Percentiles rank a stretch among this genome's conserved stretches.
phyloP scores from a whole-genome alignment of 2,888 invertebrate genomes.

The Kuschelorhynchus macadamiae region DNA sequence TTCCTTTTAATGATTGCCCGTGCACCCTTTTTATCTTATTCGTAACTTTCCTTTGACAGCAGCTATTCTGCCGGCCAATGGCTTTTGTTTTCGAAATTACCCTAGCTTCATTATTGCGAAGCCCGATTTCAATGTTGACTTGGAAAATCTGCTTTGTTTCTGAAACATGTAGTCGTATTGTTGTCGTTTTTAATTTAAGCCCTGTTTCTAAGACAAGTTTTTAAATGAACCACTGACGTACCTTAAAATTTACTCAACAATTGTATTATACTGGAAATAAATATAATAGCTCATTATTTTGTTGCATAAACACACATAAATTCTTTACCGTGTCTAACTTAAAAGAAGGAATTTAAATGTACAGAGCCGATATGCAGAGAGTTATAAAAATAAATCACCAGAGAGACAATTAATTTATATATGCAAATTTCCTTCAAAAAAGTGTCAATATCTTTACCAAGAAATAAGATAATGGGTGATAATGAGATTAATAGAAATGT shows the following conservation, averaged over 20 bases:
- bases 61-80: constrained; percentile 6
- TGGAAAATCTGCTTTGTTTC: neutral
- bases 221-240: no score
- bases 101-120: neutral
- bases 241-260: no score
- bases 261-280: no score
- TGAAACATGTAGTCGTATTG: neutral
- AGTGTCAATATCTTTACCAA: constrained; percentile 3
- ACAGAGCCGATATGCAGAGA: no score
- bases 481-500: neutral
- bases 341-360: no score
- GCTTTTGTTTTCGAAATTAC: constrained; percentile 4
- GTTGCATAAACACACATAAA: no score
- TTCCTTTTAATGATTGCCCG: neutral
- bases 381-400: no score
- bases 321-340: no score
- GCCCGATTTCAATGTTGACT: neutral
- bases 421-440: neutral
- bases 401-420: no score
- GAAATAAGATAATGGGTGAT: neutral
- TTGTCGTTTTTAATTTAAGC: neutral
- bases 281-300: no score
- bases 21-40: neutral
- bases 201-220: no score
- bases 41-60: neutral